Evolutionary conservation across 2,797 vertebrate species (phyloP).

Genomic region (Pelodytes ibericus): DNA sequence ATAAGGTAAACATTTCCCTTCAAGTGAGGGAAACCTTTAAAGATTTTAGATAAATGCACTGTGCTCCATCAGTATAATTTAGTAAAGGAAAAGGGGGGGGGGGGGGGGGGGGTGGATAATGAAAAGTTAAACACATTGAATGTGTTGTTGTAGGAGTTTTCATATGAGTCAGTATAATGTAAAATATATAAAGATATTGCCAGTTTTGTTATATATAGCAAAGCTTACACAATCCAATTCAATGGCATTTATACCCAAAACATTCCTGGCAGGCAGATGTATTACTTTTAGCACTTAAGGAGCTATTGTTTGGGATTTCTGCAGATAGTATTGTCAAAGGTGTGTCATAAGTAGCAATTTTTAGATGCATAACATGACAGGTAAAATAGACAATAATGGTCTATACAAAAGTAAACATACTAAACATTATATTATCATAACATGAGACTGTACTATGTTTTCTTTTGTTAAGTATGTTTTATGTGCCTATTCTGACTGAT

Average conservation of each 20-base stretch:
- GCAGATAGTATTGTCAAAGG: background rate
- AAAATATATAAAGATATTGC: background rate
- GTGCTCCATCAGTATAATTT: background rate
- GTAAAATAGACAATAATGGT: no score
- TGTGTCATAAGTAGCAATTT: background rate
- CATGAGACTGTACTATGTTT: no score
- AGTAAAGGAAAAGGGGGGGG: background rate
- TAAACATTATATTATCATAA: no score
- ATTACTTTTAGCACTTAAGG: background rate
- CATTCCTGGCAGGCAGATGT: background rate
- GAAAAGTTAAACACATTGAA: slow-evolving; percentile 1
- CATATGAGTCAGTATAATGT: background rate
- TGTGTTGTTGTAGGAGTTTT: slow-evolving; percentile 1
- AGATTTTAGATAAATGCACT: background rate
- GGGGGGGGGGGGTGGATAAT: no score
- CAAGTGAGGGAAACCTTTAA: background rate
- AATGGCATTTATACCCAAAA: background rate
- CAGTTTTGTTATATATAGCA: background rate
- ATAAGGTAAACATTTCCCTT: background rate
- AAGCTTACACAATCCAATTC: slow-evolving; percentile 10
- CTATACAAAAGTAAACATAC: no score
- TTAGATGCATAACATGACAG: no score
- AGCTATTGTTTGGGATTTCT: slow-evolving; percentile 7
- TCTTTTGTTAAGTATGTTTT: no score
- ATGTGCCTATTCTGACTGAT: no score